A percentile compares a stretch with the other conserved stretches of the same genome.
These are phyloP conservation scores for Discoglossus pictus DNA, from an alignment of 2,797 vertebrate genomes.

Conservation along the genomic window DNA sequence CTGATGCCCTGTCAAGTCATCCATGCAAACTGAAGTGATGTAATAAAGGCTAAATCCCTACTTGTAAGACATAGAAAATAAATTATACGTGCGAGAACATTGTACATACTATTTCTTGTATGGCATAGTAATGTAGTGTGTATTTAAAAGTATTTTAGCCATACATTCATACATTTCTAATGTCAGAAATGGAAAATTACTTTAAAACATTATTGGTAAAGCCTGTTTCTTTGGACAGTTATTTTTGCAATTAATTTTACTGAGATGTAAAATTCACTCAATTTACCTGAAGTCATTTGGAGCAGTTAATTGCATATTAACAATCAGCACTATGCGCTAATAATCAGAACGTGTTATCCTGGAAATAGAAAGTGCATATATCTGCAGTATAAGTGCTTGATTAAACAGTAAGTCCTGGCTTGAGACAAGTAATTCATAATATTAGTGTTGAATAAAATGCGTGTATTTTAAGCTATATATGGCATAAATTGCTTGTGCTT, in stretches of 20 bases:
- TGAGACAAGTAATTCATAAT: constrained; percentile 40
- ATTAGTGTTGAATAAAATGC: constrained; percentile 23
- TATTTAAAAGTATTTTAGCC: constrained; percentile 30
- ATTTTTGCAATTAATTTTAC: constrained; percentile 35
- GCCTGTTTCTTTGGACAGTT: constrained; percentile 4
- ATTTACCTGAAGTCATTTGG: constrained; percentile 32
- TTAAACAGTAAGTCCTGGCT: constrained; percentile 29
- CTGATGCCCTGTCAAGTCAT: background rate
- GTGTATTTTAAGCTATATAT: constrained; percentile 31
- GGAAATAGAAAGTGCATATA: constrained; percentile 42
- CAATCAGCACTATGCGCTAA: constrained; percentile 25
- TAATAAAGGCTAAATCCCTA: background rate
- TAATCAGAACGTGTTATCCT: constrained; percentile 48
- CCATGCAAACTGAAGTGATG: background rate
- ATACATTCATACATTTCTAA: constrained; percentile 1
- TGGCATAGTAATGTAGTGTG: constrained; percentile 9
- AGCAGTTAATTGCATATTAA: constrained; percentile 48
- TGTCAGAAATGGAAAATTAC: constrained; percentile 14
- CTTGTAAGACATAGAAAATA: background rate
- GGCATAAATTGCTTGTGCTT: constrained; percentile 27
- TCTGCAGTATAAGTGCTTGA: constrained; percentile 38
- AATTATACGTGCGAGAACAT: background rate
- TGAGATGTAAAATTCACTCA: constrained; percentile 29
- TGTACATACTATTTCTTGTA: constrained; percentile 10
- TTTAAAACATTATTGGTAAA: constrained; percentile 12